Evolutionary conservation across 2,113 vertebrate species (phyloP), one percentile per base, ranked within the genome.

Genomic region (Microtus ochrogaster): DNA sequence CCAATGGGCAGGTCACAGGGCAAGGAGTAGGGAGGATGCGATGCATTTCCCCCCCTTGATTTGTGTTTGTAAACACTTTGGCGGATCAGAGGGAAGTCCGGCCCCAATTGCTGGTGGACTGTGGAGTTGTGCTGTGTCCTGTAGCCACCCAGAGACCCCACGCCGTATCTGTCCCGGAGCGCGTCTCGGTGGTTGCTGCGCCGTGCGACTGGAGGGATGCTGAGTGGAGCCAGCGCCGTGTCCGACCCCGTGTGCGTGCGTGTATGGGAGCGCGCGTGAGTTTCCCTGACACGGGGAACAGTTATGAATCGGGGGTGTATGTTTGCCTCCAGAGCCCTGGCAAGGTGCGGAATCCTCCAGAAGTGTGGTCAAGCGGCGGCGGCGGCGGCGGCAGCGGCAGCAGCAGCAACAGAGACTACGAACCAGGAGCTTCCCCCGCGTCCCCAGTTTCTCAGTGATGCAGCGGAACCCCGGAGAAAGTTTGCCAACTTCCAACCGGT

Each of bases 251-350:
- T 92, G 96, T 95, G 97, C 93, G 96, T 97, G 97, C 92, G 96
- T 95, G 97, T 94, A 94, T 92, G 90, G 92, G 92, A 96, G 96
- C 94, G 97, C 95, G 97, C 97, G 97, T 95, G 97, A 93, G 96
- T 90, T 88, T 94, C 97, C 97, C 97, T 86, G 90, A 88, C 72
- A 5, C 44, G 96, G 97, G 97, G 93, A 90, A 93, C 97, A 93
- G 95, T 94, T 93, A 97, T 90, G 97, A 97, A 97, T 97, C 97
- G 94, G 97, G 97, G 97, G 97, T 97, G 97, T 98, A 97, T 97
- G 96, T 97, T 97, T 97, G 97, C 97, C 96, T 96, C 93, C 97
- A 97, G 97, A 97, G 94, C 94, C 96, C 95, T 93, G 96, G 83
- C 96, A 89, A 97, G 94, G 96, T 97, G 98, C 89, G 94, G 97